A percentile compares a stretch with the other conserved stretches of the same genome.
Conservation (phyloP, 1,140 invertebrate genomes). For the Intoshia linei region DNA sequence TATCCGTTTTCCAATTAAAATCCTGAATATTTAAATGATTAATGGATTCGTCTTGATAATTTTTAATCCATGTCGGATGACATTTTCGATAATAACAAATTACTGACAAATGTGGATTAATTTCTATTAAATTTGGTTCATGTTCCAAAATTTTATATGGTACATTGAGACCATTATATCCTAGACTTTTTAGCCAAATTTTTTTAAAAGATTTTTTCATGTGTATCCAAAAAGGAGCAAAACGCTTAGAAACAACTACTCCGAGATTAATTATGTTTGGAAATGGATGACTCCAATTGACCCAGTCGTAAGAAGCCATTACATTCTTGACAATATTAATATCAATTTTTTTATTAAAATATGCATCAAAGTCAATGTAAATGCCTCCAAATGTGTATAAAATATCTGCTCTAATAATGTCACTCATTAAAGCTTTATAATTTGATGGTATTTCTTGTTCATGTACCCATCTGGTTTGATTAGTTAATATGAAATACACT, state of each 20-base stretch:
- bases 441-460: constrained; percentile 2
- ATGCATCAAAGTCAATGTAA: constrained; percentile 7
- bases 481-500: too few species aligned
- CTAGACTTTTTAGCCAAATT: neutral
- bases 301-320: constrained; percentile 6
- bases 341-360: too few species aligned
- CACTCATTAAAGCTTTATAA: constrained; percentile 6
- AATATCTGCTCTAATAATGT: constrained; percentile 7
- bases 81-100: constrained; percentile 5
- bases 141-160: constrained; percentile 6
- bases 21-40: constrained; percentile 6
- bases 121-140: constrained; percentile 4
- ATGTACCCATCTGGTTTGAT: too few species aligned
- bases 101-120: constrained; percentile 5
- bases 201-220: neutral
- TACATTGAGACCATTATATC: constrained; percentile 6
- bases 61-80: constrained; percentile 7
- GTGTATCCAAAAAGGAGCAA: constrained; percentile 5
- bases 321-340: too few species aligned
- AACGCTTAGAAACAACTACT: constrained; percentile 5
- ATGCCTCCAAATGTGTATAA: constrained; percentile 7
- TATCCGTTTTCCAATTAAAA: constrained; percentile 5
- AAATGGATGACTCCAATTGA: constrained; percentile 7
- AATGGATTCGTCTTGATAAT: constrained; percentile 6
- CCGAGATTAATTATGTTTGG: constrained; percentile 8